phyloP scores from a whole-genome alignment of 1,140 invertebrate genomes.

The Nasonia giraulti region DNA sequence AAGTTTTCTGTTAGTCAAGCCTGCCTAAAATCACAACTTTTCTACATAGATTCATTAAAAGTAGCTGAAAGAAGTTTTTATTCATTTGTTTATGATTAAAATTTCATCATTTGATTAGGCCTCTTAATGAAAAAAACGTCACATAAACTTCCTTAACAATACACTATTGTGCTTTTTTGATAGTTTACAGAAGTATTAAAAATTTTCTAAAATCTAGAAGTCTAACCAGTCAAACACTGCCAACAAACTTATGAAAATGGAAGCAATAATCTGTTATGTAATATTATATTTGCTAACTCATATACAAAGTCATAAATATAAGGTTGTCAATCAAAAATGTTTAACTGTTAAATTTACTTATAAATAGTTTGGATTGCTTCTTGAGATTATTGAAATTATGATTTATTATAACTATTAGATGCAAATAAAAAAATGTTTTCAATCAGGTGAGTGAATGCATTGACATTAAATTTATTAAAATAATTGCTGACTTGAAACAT shows the following conservation, averaged over 20 bases:
- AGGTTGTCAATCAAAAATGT: not conserved
- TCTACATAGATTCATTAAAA: slow-evolving; percentile 42
- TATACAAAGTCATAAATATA: not conserved
- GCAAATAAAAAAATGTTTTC: not conserved
- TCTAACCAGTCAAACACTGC: slow-evolving; percentile 44
- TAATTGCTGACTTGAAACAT: not conserved
- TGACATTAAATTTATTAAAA: not conserved
- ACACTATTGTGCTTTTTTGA: slow-evolving; percentile 25
- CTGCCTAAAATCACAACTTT: slow-evolving; percentile 47
- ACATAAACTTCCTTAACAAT: slow-evolving; percentile 7
- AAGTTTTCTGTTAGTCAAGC: slow-evolving; percentile 54
- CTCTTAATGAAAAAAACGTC: not conserved
- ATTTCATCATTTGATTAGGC: slow-evolving; percentile 33
- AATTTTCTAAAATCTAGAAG: slow-evolving; percentile 23
- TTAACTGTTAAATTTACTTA: not conserved
- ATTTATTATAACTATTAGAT: not conserved
- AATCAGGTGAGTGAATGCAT: not conserved
- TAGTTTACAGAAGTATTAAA: slow-evolving; percentile 8
- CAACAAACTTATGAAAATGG: slow-evolving; percentile 13
- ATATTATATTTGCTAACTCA: not conserved
- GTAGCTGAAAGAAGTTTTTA: slow-evolving; percentile 50
- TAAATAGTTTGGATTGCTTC: not conserved
- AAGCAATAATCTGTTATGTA: not conserved
- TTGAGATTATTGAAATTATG: not conserved
- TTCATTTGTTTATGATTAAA: slow-evolving; percentile 38